Conservation (phyloP, 2,888 invertebrate genomes). For the Stenichneumon culpator region DNA sequence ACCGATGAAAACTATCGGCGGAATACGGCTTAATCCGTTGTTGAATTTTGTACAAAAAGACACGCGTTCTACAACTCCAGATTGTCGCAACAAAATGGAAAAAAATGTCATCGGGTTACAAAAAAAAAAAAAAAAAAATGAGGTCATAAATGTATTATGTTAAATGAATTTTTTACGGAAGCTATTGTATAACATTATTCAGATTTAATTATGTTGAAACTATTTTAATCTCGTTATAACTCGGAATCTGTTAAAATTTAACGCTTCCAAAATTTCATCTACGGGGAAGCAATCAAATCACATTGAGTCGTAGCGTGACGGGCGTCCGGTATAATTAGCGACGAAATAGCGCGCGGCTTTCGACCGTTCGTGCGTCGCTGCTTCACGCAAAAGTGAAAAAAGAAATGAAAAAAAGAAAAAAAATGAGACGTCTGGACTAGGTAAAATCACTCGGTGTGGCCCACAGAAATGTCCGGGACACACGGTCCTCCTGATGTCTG, state of each 20-base stretch:
- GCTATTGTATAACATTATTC: background rate
- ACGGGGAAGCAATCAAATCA: conserved; percentile 10
- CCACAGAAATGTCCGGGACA: conserved; percentile 6
- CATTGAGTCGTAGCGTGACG: background rate
- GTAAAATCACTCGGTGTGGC: conserved; percentile 28
- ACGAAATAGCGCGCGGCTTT: conserved; percentile 38
- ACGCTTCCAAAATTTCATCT: conserved; percentile 3
- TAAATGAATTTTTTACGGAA: background rate
- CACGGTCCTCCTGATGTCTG: conserved; percentile 25
- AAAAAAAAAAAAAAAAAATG: background rate
- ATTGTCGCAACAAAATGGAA: background rate
- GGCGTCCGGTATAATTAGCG: conserved; percentile 52
- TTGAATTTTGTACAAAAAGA: background rate
- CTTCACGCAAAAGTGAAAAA: conserved; percentile 36
- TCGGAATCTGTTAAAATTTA: background rate
- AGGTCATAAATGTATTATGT: background rate
- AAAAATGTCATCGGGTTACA: background rate
- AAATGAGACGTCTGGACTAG: background rate
- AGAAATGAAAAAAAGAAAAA: background rate
- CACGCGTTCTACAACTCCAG: background rate
- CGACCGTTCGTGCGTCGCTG: conserved; percentile 44
- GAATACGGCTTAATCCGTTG: background rate
- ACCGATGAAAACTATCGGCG: background rate
- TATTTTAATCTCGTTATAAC: background rate
- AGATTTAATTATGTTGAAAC: background rate